Evolutionary conservation across 2,888 invertebrate species (phyloP), one percentile per base, ranked within the genome.

Genomic region (Lottia scabra): DNA sequence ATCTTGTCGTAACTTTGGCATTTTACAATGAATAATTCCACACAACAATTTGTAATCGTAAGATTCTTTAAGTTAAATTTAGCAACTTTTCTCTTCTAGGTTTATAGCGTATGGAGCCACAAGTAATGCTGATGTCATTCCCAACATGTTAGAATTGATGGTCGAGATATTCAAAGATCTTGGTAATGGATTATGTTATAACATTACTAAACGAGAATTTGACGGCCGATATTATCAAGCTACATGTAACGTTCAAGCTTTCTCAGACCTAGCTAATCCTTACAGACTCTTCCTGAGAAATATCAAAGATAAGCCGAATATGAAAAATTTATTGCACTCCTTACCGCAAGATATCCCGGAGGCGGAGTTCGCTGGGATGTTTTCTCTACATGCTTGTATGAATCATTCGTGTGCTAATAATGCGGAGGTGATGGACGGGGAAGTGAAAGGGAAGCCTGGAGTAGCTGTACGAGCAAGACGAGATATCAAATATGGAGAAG

Each of bases 381-480:
- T 85, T 70, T 77, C 81, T 3, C 73, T 85, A 3, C 85, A 85
- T 67, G 82, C 85, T 1, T 85, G 84, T 69, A 68, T 85, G 62
- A 85, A 85, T 63, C 85, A 85, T 70, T 84, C 84, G 6, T 85
- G 85, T 69, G 80, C 77, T 63, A 83, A 84, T 73, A 82, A 80
- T 65, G 83, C 79, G 10, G 80, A 82, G 72, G 82, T 85, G 27
- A 66, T 79, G 66, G 81, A 80, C 68, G 74, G 74, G 45, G 63
- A 71, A 26, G 68, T 66, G 12, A 77, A 81, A 23, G 82, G 81
- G n/a, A 74, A 75, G 62, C 80, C 81, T 1, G 71, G 76, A 10
- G 72, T 67, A 19, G 62, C 46, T 23, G 70, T 71, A 3, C 67
- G 70, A 38, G 74, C 66, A 13, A 64, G 71, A 30, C 6, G 46